Conservation (phyloP, 2,113 vertebrate species). For the Nesogale talazaci region DNA sequence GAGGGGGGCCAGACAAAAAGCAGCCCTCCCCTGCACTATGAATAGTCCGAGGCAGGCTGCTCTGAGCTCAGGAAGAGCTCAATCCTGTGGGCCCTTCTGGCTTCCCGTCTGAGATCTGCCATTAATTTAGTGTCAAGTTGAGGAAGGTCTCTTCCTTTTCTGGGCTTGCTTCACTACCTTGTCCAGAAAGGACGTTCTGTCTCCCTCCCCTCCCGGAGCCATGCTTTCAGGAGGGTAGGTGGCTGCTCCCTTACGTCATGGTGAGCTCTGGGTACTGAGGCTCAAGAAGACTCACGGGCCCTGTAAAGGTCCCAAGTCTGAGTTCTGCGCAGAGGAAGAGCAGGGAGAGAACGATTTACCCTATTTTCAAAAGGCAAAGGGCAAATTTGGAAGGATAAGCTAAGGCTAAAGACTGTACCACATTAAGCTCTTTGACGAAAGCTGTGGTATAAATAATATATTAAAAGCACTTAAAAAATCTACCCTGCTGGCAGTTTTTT, state of each 20-base stretch:
- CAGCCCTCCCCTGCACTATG: neutral
- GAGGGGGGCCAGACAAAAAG: constrained; percentile 44
- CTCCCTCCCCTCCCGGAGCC: neutral
- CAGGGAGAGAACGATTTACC: constrained; percentile 70
- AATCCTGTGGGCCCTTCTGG: neutral
- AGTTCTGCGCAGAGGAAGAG: constrained; percentile 56
- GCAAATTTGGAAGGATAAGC: constrained; percentile 65
- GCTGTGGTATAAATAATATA: constrained; percentile 74
- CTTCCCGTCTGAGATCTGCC: neutral
- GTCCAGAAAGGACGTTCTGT: constrained; percentile 15
- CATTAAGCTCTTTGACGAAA: constrained; percentile 75
- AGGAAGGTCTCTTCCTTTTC: constrained; percentile 42
- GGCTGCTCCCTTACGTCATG: neutral
- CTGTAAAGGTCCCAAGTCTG: constrained; percentile 39
- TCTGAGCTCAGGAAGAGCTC: constrained; percentile 28
- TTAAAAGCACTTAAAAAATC: constrained; percentile 67
- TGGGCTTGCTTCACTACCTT: constrained; percentile 36
- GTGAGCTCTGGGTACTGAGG: neutral
- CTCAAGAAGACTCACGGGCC: neutral
- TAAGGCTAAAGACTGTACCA: constrained; percentile 62
- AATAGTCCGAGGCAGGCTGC: constrained; percentile 5
- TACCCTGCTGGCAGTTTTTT: constrained; percentile 57
- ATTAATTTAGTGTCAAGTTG: constrained; percentile 32
- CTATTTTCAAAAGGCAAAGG: constrained; percentile 72
- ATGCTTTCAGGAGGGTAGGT: neutral